These are phyloP conservation scores for Ostrea edulis DNA, from an alignment of 1,140 invertebrate genomes.

Conservation along the genomic window DNA sequence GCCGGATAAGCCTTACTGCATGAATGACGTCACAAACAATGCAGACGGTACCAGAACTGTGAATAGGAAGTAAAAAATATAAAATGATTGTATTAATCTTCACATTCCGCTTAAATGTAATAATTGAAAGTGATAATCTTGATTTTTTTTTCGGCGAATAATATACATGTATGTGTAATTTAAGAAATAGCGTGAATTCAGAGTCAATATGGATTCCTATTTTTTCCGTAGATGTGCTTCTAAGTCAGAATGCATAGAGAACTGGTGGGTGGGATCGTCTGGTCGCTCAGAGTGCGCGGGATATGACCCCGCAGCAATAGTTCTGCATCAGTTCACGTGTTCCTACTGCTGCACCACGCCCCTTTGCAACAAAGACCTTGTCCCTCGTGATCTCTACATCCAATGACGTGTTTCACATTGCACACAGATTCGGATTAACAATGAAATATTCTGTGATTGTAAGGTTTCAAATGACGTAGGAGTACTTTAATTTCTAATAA, in stretches of 20 bases:
- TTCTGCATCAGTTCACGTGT: slow-evolving; percentile 22
- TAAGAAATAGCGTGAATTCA: too few species aligned
- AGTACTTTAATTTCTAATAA: too few species aligned
- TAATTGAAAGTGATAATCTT: too few species aligned
- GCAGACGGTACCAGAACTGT: slow-evolving; percentile 42
- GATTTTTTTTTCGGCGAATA: too few species aligned
- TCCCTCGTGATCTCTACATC: slow-evolving; percentile 18
- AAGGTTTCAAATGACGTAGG: too few species aligned
- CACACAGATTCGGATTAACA: background rate
- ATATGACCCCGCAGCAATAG: slow-evolving; percentile 8
- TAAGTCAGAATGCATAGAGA: slow-evolving; percentile 29
- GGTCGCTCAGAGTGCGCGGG: slow-evolving; percentile 37
- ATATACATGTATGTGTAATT: too few species aligned
- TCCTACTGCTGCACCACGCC: slow-evolving; percentile 28
- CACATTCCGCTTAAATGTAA: background rate
- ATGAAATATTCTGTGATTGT: background rate
- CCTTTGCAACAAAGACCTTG: slow-evolving; percentile 31
- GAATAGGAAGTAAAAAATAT: slow-evolving; percentile 16
- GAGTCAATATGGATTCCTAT: background rate
- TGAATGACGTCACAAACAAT: slow-evolving; percentile 45
- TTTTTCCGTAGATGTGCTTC: slow-evolving; percentile 17
- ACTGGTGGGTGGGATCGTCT: slow-evolving; percentile 27
- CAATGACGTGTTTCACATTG: background rate
- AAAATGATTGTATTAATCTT: background rate
- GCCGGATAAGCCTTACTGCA: slow-evolving; percentile 41